Evolutionary conservation across 2,113 vertebrate genomes (phyloP), one percentile per base, ranked within the genome.

Genomic region (Ciconia boyciana): DNA sequence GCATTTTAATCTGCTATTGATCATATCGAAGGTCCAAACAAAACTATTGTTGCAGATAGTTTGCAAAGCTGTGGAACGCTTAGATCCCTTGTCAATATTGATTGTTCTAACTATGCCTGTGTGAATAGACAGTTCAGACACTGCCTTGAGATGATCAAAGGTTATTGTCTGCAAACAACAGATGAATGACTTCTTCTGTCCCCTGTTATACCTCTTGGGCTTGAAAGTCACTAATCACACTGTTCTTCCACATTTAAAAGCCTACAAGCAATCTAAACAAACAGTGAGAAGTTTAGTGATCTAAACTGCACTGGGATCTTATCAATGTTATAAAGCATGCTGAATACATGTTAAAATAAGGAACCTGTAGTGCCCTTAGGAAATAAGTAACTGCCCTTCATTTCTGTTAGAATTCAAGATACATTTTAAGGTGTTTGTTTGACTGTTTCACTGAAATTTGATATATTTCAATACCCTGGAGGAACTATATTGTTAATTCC

Each of bases 301-400:
- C 86, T 39, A 39, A 39, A 39, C 39, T 39, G 39, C 2, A 1
- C 57, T 80, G 93, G 62, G 78, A 89, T 87, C 41, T 86, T 68
- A 83, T 17, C 46, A 36, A 17, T 76, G 31, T 58, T 77, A 78
- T 34, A 64, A 89, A 89, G 31, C 36, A 48, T 36, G 51, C 52
- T 93, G 91, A 94, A 93, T 79, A 48, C 61, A 36, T 71, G 85
- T 77, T 83, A 80, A 94, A 92, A 71, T 72, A 83, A 95, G 72
- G 22, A 57, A 6, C 34, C 52, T 86, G 22, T 83, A 85, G 46
- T 72, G 44, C 20, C 77, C 55, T 84, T 81, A 61, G 78, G 70
- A 94, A 88, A 62, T 74, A 89, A 90, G 36, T 92, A 77, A 61
- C 26, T 78, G n/a, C 28, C 32, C 41, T 92, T 78, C 8, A 36